Evolutionary conservation across 2,888 invertebrate species (phyloP), one percentile per base, ranked within the genome.

Genomic region (Watsonalla binaria): DNA sequence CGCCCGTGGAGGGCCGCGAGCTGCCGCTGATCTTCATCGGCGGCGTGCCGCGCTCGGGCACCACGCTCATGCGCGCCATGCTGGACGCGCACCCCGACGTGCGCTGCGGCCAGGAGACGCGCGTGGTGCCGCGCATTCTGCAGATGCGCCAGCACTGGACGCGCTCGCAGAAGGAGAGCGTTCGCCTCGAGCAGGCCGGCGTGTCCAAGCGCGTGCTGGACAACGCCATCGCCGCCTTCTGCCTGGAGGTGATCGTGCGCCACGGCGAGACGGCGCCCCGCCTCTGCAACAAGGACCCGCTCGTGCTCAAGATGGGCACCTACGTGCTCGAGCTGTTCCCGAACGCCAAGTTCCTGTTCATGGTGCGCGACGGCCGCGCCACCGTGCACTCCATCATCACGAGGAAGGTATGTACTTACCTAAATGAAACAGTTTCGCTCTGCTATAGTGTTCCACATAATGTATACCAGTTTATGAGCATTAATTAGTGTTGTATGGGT

Each of bases 311-410:
- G 91, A 98, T 98, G 93, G 98, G 98, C 77, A 95, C 96, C 53
- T 99, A 90, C 65, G 95, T 99, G 71, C 94, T 96, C 61, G 96
- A 97, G 80, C 92, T 99, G 58, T 99, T 99, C 90, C 99, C 99
- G 48, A 98, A 98, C 81, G 96, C 98, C 56, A 99, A 99, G 90
- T 99, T 98, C 90, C 93, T 99, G 70, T 97, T 99, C 86, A 98
- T 99, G 98, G 95, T 99, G 70, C 95, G 99, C 61, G 99, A 99
- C 85, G 99, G 99, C 34, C 94, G 99, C 61, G 99, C 99, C 59
- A 98, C 99, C 33, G 99, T 99, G 59, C 99, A 99, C 92, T 99
- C 99, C 61, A 98, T 99, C 82, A 99, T 99, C 78, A 96, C 97
- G 51, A 93, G 99, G 71, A 97, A 98, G 93, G 97, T 96, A 74